Evolutionary conservation across 2,797 vertebrate genomes (phyloP).

Genomic region (Streptopelia turtur): DNA sequence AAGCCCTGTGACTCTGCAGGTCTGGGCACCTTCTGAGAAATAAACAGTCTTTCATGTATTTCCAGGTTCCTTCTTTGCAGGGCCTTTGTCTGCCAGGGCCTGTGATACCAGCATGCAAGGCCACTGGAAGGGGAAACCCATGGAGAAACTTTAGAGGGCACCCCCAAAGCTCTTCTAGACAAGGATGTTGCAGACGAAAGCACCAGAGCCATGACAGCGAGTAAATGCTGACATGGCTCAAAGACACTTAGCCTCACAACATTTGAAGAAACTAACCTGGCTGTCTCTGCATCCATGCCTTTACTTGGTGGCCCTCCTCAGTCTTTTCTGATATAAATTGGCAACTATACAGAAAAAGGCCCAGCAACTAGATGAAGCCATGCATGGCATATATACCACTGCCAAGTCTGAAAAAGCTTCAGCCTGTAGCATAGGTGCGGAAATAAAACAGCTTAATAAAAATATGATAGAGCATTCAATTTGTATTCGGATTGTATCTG

Average conservation of each 20-base stretch:
- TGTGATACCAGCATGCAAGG: background rate
- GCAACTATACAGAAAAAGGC: background rate
- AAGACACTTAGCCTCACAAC: background rate
- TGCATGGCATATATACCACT: too few relatives aligned
- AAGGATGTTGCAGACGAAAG: background rate
- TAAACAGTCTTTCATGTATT: background rate
- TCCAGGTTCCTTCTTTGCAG: background rate
- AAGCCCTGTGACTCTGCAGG: background rate
- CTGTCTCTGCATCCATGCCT: background rate
- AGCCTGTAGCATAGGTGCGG: background rate
- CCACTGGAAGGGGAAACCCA: background rate
- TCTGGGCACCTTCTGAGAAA: background rate
- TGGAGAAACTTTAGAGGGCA: background rate
- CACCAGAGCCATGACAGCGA: background rate
- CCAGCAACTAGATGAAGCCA: background rate
- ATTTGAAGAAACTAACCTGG: background rate
- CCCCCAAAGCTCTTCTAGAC: background rate
- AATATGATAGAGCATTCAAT: accelerated
- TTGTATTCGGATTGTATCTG: background rate
- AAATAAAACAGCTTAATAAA: background rate
- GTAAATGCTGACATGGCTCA: background rate
- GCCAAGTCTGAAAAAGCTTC: background rate
- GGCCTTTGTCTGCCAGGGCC: background rate
- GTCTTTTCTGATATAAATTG: background rate
- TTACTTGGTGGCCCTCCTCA: background rate